Evolutionary conservation across 2,113 vertebrate species (phyloP).

Genomic region (Nibea albiflora): DNA sequence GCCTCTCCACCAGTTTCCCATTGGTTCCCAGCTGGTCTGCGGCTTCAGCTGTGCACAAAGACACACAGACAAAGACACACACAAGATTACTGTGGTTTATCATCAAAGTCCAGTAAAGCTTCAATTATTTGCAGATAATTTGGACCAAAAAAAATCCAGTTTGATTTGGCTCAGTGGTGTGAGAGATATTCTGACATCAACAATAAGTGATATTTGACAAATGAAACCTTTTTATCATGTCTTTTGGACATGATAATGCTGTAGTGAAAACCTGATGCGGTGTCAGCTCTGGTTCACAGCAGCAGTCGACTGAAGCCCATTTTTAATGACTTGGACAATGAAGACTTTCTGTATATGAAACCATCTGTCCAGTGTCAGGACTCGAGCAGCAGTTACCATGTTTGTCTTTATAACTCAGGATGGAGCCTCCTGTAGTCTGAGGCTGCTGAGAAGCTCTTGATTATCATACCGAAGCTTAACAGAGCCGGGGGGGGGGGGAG

Average conservation of each 20-base stretch:
- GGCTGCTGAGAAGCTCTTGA: background rate
- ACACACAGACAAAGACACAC: constrained; percentile 45
- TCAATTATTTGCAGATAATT: background rate
- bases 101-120: background rate
- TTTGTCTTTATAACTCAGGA: background rate
- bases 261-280: no score
- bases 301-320: background rate
- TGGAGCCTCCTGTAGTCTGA: background rate
- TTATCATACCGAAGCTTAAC: background rate
- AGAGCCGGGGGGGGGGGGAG: background rate
- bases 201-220: no score
- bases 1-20: constrained; percentile 90
- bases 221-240: no score
- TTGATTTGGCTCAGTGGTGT: no score
- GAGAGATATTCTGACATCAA: no score
- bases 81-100: background rate
- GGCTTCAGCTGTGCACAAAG: constrained; percentile 88
- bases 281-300: no score
- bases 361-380: constrained; percentile 1
- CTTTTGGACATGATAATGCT: no score
- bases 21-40: constrained; percentile 97
- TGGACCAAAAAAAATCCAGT: background rate
- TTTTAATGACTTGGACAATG: background rate
- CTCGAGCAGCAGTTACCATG: background rate
- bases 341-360: background rate